These are phyloP conservation scores for Eutolmus rufibarbis DNA, from an alignment of 2,888 invertebrate species.

Conservation along the genomic window DNA sequence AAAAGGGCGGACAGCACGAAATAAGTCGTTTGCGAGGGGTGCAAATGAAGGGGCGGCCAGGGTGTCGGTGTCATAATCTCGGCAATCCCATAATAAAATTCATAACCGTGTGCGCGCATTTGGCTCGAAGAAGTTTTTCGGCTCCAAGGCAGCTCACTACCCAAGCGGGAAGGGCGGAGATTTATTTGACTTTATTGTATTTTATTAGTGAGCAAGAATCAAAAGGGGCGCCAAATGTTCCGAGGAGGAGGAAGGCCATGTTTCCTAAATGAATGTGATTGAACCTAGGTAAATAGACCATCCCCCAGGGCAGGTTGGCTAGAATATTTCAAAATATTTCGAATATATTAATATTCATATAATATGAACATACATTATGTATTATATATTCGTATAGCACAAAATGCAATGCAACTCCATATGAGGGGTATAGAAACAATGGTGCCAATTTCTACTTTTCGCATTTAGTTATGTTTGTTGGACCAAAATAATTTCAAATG, in stretches of 20 bases:
- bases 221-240: background rate
- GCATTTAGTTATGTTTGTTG: no score
- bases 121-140: background rate
- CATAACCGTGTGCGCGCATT: conserved; percentile 29
- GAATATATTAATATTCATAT: no score
- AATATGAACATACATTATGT: no score
- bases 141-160: background rate
- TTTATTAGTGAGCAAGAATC: background rate
- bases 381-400: no score
- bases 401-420: no score
- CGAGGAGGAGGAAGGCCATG: background rate
- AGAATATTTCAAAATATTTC: background rate
- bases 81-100: conserved; percentile 34
- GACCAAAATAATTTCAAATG: no score
- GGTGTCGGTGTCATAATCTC: conserved; percentile 36
- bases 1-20: background rate
- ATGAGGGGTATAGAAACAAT: no score
- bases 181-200: conserved; percentile 33
- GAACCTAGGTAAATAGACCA: background rate
- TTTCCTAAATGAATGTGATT: background rate
- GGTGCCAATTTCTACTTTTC: no score
- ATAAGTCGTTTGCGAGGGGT: background rate
- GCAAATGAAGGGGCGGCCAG: background rate
- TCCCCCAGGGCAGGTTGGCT: background rate
- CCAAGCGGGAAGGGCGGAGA: background rate